phyloP scores from a whole-genome alignment of 1,140 invertebrate species.

The Bombus confusus region DNA sequence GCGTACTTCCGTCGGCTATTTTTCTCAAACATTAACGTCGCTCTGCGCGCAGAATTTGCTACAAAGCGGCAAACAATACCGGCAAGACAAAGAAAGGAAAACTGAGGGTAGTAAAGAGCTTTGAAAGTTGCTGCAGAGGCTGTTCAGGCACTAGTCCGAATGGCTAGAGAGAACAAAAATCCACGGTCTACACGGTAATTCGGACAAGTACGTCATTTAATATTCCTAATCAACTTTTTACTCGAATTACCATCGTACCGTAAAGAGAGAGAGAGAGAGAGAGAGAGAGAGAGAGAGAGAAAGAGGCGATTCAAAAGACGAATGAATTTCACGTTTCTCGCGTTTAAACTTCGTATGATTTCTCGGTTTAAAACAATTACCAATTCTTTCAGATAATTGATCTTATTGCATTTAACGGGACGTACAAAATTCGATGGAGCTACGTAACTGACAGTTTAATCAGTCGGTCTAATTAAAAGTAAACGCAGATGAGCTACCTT shows the following conservation, averaged over 20 bases:
- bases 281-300: neutral
- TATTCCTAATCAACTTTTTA: constrained; percentile 12
- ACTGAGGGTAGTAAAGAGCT: constrained; percentile 24
- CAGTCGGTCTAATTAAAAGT: neutral
- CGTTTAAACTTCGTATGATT: neutral
- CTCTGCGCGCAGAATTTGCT: constrained; percentile 59
- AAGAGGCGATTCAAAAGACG: neutral
- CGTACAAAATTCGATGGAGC: neutral
- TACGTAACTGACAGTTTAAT: neutral
- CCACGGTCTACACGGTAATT: neutral
- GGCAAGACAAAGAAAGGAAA: constrained; percentile 45
- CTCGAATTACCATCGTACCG: neutral
- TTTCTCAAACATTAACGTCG: constrained; percentile 32
- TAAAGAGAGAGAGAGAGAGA: neutral
- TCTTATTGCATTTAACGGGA: neutral
- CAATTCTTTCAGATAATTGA: neutral
- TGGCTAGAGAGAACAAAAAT: neutral
- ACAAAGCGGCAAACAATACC: constrained; percentile 63
- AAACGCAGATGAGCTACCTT: neutral
- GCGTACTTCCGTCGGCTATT: constrained; percentile 6
- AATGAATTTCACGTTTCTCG: neutral
- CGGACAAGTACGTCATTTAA: constrained; percentile 12
- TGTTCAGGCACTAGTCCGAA: neutral
- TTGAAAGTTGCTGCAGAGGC: neutral
- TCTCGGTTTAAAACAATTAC: neutral